Evolutionary conservation across 2,888 invertebrate species (phyloP).

Genomic region (Oligia strigilis): DNA sequence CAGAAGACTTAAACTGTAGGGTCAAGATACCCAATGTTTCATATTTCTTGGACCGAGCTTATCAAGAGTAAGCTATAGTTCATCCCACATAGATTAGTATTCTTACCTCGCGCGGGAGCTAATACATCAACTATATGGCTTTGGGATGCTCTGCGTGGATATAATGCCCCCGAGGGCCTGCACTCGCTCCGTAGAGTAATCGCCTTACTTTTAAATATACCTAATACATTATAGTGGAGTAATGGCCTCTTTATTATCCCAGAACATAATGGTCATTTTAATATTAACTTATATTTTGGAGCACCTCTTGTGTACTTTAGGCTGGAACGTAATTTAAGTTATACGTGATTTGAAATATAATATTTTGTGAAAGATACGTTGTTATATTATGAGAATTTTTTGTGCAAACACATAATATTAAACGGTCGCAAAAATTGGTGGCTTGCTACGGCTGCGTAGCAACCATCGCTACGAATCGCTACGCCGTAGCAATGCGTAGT

Average conservation of each 20-base stretch:
- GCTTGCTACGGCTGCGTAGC: slow-evolving; percentile 30
- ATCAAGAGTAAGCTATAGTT: slow-evolving; percentile 38
- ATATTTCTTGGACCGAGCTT: slow-evolving; percentile 18
- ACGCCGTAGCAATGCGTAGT: slow-evolving; percentile 48
- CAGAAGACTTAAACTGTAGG: background rate
- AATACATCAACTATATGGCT: slow-evolving; percentile 55
- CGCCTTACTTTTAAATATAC: slow-evolving; percentile 50
- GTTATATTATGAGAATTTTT: background rate
- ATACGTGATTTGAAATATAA: slow-evolving; percentile 14
- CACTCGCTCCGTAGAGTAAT: slow-evolving; percentile 36
- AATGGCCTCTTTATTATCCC: slow-evolving; percentile 42
- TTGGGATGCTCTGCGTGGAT: slow-evolving; percentile 37
- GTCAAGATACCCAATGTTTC: slow-evolving; percentile 13
- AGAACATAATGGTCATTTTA: slow-evolving; percentile 14
- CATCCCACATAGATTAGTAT: slow-evolving; percentile 50
- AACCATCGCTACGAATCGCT: slow-evolving; percentile 13
- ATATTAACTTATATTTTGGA: slow-evolving; percentile 33
- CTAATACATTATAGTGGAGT: slow-evolving; percentile 18
- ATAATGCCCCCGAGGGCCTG: slow-evolving; percentile 38
- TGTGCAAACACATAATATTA: background rate
- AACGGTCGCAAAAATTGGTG: background rate
- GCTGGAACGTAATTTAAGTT: background rate
- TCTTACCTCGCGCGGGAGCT: slow-evolving; percentile 40
- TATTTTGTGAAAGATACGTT: background rate
- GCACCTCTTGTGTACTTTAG: background rate